Percentiles rank a stretch among this genome's conserved stretches.
Evolutionary conservation across 1,140 invertebrate genomes (phyloP).

Genomic region (Macrocentrus cingulum): DNA sequence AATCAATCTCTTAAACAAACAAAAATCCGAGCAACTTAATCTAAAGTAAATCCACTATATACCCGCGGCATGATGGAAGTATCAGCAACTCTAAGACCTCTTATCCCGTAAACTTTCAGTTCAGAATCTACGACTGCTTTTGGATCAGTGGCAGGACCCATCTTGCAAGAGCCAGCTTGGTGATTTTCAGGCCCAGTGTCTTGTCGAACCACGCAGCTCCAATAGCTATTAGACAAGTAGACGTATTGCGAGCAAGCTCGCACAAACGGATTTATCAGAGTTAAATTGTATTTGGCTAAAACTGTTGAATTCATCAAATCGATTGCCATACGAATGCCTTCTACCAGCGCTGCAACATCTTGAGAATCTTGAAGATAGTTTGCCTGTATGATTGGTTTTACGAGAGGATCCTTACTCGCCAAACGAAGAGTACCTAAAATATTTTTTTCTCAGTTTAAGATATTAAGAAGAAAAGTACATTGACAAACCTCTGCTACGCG

Average conservation of each 20-base stretch:
- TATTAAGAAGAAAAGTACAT: no score
- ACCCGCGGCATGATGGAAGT: slow-evolving; percentile 64
- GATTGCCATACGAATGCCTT: slow-evolving; percentile 57
- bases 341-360: slow-evolving; percentile 53
- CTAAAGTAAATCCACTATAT: background rate
- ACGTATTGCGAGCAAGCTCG: slow-evolving; percentile 62
- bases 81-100: slow-evolving; percentile 59
- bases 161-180: slow-evolving; percentile 80
- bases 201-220: slow-evolving; percentile 74
- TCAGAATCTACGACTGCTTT: slow-evolving; percentile 71
- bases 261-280: slow-evolving; percentile 49
- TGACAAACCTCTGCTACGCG: slow-evolving; percentile 59
- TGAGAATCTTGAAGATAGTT: slow-evolving; percentile 60
- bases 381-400: slow-evolving; percentile 63
- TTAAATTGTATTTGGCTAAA: slow-evolving; percentile 56
- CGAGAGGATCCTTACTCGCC: slow-evolving; percentile 60
- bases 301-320: slow-evolving; percentile 52
- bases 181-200: slow-evolving; percentile 82
- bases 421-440: slow-evolving; percentile 48
- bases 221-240: slow-evolving; percentile 73
- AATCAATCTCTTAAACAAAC: background rate
- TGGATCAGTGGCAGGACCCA: slow-evolving; percentile 70
- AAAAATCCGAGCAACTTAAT: background rate
- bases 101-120: slow-evolving; percentile 62
- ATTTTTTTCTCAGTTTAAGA: no score